These are phyloP conservation scores for Squalus acanthias DNA, from an alignment of 2,797 vertebrate genomes.

Conservation along the genomic window DNA sequence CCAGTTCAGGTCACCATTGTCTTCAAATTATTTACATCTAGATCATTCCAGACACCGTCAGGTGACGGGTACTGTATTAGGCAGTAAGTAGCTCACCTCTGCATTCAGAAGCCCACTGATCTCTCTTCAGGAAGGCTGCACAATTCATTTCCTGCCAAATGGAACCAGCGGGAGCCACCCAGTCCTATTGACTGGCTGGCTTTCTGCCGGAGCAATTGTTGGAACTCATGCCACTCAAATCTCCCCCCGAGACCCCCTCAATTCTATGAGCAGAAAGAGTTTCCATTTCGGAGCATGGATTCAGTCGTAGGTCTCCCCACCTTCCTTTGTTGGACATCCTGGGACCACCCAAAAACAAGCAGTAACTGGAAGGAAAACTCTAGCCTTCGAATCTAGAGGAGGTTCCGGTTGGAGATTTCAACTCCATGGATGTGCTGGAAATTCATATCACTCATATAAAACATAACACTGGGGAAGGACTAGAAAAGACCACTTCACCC, in stretches of 20 bases:
- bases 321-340: neutral
- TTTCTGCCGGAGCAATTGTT: neutral
- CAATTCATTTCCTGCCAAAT: neutral
- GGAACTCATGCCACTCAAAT: neutral
- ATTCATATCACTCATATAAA: neutral
- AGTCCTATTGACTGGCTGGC: neutral
- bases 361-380: neutral
- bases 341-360: neutral
- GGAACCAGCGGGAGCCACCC: neutral
- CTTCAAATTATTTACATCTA: neutral
- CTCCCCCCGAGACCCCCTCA: neutral
- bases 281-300: neutral
- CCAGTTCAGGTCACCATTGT: neutral
- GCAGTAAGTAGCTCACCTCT: neutral
- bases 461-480: neutral
- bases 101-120: neutral
- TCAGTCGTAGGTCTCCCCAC: neutral
- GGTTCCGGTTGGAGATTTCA: neutral
- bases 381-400: neutral
- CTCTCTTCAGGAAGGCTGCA: neutral
- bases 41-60: neutral
- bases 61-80: neutral
- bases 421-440: neutral
- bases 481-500: neutral
- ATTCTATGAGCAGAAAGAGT: neutral